Percentiles rank a stretch among this genome's conserved stretches.
Evolutionary conservation across 1,140 invertebrate genomes (phyloP).

Genomic region (Lamellibrachia luymesi): DNA sequence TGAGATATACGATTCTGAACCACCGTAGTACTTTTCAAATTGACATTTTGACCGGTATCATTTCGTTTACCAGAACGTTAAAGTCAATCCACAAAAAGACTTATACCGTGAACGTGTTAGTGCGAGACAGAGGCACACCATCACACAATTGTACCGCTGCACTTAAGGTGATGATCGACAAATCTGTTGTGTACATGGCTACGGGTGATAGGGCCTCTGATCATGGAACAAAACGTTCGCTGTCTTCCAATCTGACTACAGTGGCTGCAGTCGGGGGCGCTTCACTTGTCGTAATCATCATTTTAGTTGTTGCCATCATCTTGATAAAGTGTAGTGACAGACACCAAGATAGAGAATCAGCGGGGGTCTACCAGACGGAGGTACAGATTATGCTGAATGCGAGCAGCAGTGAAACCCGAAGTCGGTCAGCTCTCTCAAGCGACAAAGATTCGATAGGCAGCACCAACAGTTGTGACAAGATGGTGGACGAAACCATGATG

Average conservation of each 20-base stretch:
- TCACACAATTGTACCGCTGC: background rate
- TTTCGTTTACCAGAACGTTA: slow-evolving; percentile 55
- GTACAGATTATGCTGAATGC: slow-evolving; percentile 11
- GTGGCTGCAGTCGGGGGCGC: background rate
- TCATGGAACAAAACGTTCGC: background rate
- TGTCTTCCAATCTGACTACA: slow-evolving; percentile 7
- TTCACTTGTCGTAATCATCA: slow-evolving; percentile 10
- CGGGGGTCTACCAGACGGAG: background rate
- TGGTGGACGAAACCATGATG: background rate
- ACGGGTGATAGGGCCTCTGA: background rate
- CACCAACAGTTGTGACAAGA: background rate
- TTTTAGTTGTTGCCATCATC: slow-evolving; percentile 9
- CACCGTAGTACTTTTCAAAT: slow-evolving; percentile 82
- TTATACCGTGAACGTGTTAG: background rate
- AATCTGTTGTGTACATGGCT: background rate
- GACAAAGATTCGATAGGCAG: background rate
- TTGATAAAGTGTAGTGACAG: slow-evolving; percentile 11
- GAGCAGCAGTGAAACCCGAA: background rate
- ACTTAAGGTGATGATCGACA: background rate
- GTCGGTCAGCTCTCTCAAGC: background rate
- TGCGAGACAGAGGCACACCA: background rate
- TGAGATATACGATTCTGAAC: slow-evolving; percentile 54
- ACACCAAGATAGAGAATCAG: background rate
- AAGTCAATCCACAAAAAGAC: background rate
- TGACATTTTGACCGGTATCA: slow-evolving; percentile 73